Base-by-base conservation (phyloP, 2,113 vertebrate genomes). In the Carassius auratus region DNA sequence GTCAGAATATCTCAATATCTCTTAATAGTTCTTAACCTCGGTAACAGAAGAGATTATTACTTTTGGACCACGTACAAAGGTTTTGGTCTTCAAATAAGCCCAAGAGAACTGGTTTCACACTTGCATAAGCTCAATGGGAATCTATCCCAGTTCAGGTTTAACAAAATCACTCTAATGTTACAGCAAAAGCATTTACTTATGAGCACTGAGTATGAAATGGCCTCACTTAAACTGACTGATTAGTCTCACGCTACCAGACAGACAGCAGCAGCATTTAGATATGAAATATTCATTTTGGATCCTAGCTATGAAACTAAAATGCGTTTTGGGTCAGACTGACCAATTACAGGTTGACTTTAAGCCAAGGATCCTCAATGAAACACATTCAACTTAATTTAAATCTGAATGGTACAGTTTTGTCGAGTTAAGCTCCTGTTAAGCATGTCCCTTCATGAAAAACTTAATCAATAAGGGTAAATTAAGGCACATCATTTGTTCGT, bases 381-480 rank as follows among this genome's bases (percentile, higher is more conserved):
- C 36, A 59, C 17, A 1, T 38, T 42, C 9, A 23, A 5, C 50
- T 62, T 64, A 7, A 76, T 88, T 48, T 78, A 68, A 77, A 78
- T 78, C 30, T 66, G 84, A 76, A 86, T 61, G 23, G 57, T 38
- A 84, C 38, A 42, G 21, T 57, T 86, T 84, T 75, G 75, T 57
- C 85, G 78, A 77, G 79, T 89, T 85, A 85, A 89, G 74, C 62
- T 78, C 66, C 84, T 45, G 64, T 82, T 87, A 86, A 87, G 81
- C 79, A 33, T 38, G 68, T 75, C 76, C 62, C 71, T 90, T 86
- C 85, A 82, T 76, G 81, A 86, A 90, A 85, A 88, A 91, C 92
- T 92, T 95, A 92, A 95, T 96, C 96, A 94, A 95, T 94, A 95
- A 94, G 77, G 89, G 91, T 93, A 94, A 95, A 95, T 96, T 95